A percentile compares a stretch with the other conserved stretches of the same genome.
phyloP scores from a whole-genome alignment of 2,113 vertebrate species.

The Burhinus bistriatus region DNA sequence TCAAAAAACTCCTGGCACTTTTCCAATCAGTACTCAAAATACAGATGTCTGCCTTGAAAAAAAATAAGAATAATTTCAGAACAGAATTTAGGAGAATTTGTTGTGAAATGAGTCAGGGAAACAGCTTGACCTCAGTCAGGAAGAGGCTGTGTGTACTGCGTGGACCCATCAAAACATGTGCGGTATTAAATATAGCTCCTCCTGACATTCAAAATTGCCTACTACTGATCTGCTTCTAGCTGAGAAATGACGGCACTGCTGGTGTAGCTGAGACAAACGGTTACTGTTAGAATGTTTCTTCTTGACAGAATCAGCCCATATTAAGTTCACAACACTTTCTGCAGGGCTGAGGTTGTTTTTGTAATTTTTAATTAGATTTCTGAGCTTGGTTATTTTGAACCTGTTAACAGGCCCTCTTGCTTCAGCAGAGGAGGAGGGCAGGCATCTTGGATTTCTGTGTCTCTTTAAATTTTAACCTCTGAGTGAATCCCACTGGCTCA shows the following conservation, averaged over 20 bases:
- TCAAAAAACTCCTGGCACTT: not conserved
- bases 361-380: not conserved
- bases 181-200: not conserved
- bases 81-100: not conserved
- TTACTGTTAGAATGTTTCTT: not conserved
- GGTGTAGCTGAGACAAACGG: not conserved
- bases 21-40: not conserved
- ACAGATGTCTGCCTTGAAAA: not conserved
- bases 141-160: not conserved
- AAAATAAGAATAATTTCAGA: not conserved
- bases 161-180: not conserved
- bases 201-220: not conserved
- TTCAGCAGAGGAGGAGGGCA: not conserved
- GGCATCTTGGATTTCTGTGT: not conserved
- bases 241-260: not conserved
- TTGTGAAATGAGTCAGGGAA: not conserved
- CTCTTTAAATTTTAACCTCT: not conserved
- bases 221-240: not conserved
- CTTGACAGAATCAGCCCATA: not conserved
- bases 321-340: not conserved
- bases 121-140: not conserved
- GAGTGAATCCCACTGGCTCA: not conserved
- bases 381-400: not conserved
- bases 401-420: not conserved
- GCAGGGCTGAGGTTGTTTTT: not conserved